phyloP scores from a whole-genome alignment of 2,797 vertebrate species.

The Falco novaeseelandiae region DNA sequence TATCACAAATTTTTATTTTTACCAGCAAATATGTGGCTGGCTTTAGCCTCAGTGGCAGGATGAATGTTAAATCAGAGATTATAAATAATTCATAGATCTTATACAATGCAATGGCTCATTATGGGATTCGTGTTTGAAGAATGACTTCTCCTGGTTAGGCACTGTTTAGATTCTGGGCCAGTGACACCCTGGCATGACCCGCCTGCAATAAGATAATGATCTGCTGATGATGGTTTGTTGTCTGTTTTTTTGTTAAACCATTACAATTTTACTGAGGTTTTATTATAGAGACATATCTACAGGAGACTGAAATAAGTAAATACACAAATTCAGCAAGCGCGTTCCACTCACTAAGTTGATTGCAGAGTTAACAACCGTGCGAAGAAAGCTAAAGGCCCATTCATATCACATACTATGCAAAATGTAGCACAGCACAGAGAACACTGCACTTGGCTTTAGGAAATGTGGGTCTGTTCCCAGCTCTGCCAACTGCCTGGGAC shows the following conservation, averaged over 20 bases:
- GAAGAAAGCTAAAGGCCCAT: background rate
- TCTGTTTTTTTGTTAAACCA: background rate
- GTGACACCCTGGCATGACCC: background rate
- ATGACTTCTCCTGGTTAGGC: slow-evolving; percentile 11
- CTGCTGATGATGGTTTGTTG: slow-evolving; percentile 25
- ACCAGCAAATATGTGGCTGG: background rate
- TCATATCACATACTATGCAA: background rate
- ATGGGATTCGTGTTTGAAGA: slow-evolving; percentile 20
- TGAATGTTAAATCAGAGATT: slow-evolving; percentile 34
- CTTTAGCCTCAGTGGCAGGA: background rate
- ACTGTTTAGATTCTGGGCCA: slow-evolving; percentile 37
- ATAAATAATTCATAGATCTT: slow-evolving; percentile 59
- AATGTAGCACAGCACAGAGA: background rate
- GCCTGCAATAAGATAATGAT: slow-evolving; percentile 34
- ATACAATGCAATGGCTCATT: slow-evolving; percentile 41
- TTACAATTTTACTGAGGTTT: slow-evolving; percentile 35
- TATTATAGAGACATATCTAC: background rate
- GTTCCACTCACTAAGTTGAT: background rate
- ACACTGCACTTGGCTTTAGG: accelerated
- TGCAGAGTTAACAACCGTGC: background rate
- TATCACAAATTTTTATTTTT: slow-evolving; percentile 15
- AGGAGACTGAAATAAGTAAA: background rate
- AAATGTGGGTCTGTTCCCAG: background rate
- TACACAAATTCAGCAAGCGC: background rate
- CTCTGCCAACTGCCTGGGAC: background rate